Base-by-base conservation (phyloP, 2,888 invertebrate species). In the Pimpla rufipes region DNA sequence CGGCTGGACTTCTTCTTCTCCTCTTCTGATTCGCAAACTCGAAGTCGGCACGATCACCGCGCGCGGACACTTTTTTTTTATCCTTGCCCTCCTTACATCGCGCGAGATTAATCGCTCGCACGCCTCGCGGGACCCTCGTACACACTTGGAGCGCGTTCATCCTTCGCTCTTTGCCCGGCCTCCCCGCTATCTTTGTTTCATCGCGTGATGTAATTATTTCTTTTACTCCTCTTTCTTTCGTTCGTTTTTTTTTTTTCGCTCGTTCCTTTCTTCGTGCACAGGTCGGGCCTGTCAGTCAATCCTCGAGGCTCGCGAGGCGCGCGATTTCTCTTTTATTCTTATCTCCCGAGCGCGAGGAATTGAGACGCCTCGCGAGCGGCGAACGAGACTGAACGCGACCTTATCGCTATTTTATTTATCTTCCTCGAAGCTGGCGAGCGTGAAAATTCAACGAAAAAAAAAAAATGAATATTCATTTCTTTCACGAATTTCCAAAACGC, bases 101-200 rank as follows among this genome's bases (percentile, higher is more conserved):
- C 66, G 23, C 47, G 75, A 80, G 86, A 86, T 86, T 86, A 85
- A 86, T 86, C 81, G 83, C 80, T 66, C 71, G 71, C 57, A 76
- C 68, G 70, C 70, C 64, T 76, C 76, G 16, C 55, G 29, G 2
- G 59, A 68, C 13, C 29, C 52, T 21, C 57, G 21, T 62, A 62
- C 29, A 50, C 35, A 29, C 29, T 29, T 52, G 4, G 29, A 18
- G 23, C 16, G 45, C 47, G 23, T 50, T 55, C n/a, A 52, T 66
- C 29, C 75, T 62, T 75, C 40, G 21, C 55, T 64, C 18, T 74
- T 55, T 11, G 13, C 8, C 11, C 62, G 40, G 11, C 21, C 13
- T 18, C 64, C 29, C 3, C 29, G 29, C 29, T 77, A 73, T 83
- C 78, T 78, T 78, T 59, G 78, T 67, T 75, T 62, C 55, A 75